A percentile compares a stretch with the other conserved stretches of the same genome.
Evolutionary conservation across 2,888 invertebrate species (phyloP).

Genomic region (Apamea epomidion): DNA sequence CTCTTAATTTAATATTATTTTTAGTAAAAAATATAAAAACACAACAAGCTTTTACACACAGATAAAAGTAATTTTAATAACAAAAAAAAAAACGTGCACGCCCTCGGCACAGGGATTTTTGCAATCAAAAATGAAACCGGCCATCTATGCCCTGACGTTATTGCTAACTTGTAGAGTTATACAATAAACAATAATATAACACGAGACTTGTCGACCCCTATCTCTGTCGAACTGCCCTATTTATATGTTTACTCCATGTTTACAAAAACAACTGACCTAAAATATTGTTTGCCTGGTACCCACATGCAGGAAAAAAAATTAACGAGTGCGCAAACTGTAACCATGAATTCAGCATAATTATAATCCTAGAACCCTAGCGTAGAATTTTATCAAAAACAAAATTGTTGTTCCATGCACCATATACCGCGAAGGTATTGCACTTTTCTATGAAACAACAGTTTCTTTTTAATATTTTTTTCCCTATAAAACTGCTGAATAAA

Average conservation of each 20-base stretch:
- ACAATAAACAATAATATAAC: neutral
- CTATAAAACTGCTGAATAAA: no score
- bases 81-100: neutral
- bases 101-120: neutral
- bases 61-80: neutral
- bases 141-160: neutral
- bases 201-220: neutral
- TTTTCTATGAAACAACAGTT: no score
- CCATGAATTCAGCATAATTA: neutral
- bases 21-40: constrained; percentile 57
- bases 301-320: neutral
- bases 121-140: neutral
- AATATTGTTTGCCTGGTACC: neutral
- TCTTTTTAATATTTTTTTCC: no score
- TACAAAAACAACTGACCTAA: neutral
- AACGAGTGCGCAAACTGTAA: neutral
- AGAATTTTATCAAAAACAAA: neutral
- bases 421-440: no score
- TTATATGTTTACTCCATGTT: neutral
- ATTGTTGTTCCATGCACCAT: no score
- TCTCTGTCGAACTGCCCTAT: neutral
- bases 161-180: neutral
- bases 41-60: neutral
- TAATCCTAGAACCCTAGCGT: neutral
- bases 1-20: neutral